Percentiles rank a stretch among this genome's conserved stretches.
Evolutionary conservation across 2,113 vertebrate genomes (phyloP).

Genomic region (Mohoua ochrocephala): DNA sequence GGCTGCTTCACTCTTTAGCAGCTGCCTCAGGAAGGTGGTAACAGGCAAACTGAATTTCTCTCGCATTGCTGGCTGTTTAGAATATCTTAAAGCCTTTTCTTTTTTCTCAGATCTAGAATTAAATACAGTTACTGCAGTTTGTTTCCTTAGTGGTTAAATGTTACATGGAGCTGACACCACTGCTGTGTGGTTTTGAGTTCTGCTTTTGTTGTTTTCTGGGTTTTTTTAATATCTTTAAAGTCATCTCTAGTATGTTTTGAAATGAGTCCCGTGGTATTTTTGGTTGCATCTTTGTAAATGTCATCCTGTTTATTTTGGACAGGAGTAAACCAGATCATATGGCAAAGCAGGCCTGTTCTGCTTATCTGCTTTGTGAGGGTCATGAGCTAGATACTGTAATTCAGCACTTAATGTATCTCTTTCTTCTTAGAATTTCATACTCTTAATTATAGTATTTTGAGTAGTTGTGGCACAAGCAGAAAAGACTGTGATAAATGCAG

Average conservation of each 20-base stretch:
- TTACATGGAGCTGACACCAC: background rate
- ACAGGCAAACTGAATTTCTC: background rate
- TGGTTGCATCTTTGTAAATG: conserved; percentile 40
- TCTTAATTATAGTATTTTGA: background rate
- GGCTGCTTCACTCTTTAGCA: background rate
- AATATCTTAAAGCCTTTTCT: background rate
- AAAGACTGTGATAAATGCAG: background rate
- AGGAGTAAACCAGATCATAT: background rate
- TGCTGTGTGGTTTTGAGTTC: background rate
- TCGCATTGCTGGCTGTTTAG: background rate
- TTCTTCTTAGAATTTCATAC: background rate
- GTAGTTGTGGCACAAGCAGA: background rate
- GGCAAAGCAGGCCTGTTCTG: background rate
- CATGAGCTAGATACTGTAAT: background rate
- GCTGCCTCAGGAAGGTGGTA: background rate
- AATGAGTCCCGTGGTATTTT: background rate
- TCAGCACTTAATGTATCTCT: background rate
- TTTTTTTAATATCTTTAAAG: background rate
- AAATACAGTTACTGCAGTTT: background rate
- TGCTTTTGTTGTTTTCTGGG: background rate
- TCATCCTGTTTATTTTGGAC: conserved; percentile 37
- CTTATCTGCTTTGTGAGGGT: background rate
- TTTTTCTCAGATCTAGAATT: background rate
- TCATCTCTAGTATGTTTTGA: background rate
- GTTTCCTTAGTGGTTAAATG: background rate